Percentiles rank a stretch among this genome's conserved stretches.
Evolutionary conservation across 2,797 vertebrate genomes (phyloP).

Genomic region (Jordanella pulchra): DNA sequence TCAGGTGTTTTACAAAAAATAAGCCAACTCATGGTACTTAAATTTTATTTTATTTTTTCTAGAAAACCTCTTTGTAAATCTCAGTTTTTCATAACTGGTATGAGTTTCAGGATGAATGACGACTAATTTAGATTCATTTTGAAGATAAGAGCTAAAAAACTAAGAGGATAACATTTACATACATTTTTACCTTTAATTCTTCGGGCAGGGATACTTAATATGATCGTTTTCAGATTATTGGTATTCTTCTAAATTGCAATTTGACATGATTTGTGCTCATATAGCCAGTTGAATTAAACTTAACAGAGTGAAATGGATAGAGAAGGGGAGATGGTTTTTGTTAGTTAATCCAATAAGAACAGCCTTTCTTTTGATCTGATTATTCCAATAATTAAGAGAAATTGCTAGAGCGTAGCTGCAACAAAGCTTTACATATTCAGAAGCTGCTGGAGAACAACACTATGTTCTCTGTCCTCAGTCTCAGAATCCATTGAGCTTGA

Average conservation of each 20-base stretch:
- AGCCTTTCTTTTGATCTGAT: conserved; percentile 72
- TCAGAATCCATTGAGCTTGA: no score
- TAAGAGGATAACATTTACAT: not conserved
- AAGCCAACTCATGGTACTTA: not conserved
- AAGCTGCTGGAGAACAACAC: conserved; percentile 28
- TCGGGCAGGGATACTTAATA: not conserved
- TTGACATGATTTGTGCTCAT: conserved; percentile 45
- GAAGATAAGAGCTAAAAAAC: not conserved
- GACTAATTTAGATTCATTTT: not conserved
- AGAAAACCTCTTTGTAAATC: not conserved
- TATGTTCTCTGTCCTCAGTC: not conserved
- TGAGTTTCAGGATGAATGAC: not conserved
- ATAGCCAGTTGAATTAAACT: conserved; percentile 48
- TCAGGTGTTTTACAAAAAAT: not conserved
- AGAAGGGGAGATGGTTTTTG: conserved; percentile 39
- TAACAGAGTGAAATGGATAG: conserved; percentile 35
- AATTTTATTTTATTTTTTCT: not conserved
- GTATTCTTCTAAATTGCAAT: conserved; percentile 43
- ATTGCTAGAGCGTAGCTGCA: conserved; percentile 67
- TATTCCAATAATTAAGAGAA: conserved; percentile 78
- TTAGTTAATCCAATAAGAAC: conserved; percentile 72
- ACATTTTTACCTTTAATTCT: not conserved
- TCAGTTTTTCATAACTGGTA: not conserved
- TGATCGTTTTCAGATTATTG: conserved; percentile 29
- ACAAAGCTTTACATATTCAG: conserved; percentile 73